Evolutionary conservation across 2,888 invertebrate genomes (phyloP), one percentile per base, ranked within the genome.

Genomic region (Eristalinus aeneus): DNA sequence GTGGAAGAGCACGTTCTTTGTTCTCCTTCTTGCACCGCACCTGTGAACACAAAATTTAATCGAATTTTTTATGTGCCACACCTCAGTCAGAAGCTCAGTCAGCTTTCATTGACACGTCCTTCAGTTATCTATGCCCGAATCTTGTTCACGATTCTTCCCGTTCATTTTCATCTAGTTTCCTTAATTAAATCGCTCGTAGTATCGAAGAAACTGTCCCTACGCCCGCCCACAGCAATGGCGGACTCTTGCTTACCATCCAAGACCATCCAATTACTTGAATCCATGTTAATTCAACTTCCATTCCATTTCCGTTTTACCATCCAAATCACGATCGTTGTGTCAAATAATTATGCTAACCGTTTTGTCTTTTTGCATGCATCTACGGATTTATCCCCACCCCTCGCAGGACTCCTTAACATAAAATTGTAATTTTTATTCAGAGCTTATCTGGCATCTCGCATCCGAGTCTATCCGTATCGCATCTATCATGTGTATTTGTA

Each of bases 351-450:
- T 86, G 86, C 71, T 69, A 71, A 78, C 72, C 69, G 60, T 74
- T 86, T 82, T 77, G 72, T 86, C 82, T 74, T 82, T 56, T 82
- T 39, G 73, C 74, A 74, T 82, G 73, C 82, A 69, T 82, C 71
- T 61, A 65, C 72, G 67, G 75, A 75, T 27, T 60, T 31, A 58
- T 64, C 71, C 34, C 73, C 73, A 34, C 72, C 12, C 10, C 34
- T 46, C 46, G 20, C 46, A 22, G 23, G 71, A 56, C 34, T 71
- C 64, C 63, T 78, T 56, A 71, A 71, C 86, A 78, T 86, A 86
- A 86, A 86, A 86, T 71, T 82, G 86, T 86, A 86, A 82, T 86
- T 86, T 86, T 86, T 86, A 86, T 86, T 86, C 86, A 82, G 86
- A 82, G 74, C 77, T 82, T 86, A 86, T 86, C 82, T 82, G 46